Evolutionary conservation across 2,113 vertebrate genomes (phyloP).

Genomic region (Laticauda laticaudata): DNA sequence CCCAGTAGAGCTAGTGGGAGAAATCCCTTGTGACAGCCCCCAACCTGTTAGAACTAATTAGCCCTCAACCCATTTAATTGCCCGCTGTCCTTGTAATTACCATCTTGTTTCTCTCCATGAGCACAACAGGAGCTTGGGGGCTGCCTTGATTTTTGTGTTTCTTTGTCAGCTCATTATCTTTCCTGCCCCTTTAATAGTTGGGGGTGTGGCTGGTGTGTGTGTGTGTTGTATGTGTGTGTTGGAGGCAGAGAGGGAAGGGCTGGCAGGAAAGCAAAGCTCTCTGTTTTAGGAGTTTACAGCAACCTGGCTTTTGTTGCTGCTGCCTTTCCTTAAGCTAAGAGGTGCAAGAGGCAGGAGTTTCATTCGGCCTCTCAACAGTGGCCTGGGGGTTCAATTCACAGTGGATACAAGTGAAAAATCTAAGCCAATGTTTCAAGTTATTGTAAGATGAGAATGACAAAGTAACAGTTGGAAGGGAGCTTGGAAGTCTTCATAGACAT

Average conservation of each 20-base stretch:
- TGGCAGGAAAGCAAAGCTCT: background rate
- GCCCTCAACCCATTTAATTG: conserved; percentile 67
- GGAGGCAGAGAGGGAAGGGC: background rate
- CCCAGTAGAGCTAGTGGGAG: background rate
- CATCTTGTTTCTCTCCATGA: conserved; percentile 68
- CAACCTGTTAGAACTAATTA: conserved; percentile 56
- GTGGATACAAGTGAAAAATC: background rate
- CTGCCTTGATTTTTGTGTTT: conserved; percentile 70
- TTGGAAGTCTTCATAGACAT: no score
- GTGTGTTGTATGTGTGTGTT: background rate
- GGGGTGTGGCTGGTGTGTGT: background rate
- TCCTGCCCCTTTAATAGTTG: conserved; percentile 60
- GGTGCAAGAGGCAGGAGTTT: background rate
- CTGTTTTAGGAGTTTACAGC: background rate
- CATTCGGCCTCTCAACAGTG: background rate
- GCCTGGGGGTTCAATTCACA: background rate
- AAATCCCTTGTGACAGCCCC: conserved; percentile 15
- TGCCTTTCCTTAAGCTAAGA: background rate
- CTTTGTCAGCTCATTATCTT: conserved; percentile 68
- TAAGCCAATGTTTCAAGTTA: background rate
- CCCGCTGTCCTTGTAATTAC: conserved; percentile 69
- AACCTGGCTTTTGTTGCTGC: background rate
- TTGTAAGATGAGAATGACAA: background rate
- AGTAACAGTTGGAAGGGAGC: background rate
- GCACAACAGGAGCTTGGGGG: conserved; percentile 51